phyloP scores from a whole-genome alignment of 2,113 vertebrate genomes.

The Sclerurus mexicanus region DNA sequence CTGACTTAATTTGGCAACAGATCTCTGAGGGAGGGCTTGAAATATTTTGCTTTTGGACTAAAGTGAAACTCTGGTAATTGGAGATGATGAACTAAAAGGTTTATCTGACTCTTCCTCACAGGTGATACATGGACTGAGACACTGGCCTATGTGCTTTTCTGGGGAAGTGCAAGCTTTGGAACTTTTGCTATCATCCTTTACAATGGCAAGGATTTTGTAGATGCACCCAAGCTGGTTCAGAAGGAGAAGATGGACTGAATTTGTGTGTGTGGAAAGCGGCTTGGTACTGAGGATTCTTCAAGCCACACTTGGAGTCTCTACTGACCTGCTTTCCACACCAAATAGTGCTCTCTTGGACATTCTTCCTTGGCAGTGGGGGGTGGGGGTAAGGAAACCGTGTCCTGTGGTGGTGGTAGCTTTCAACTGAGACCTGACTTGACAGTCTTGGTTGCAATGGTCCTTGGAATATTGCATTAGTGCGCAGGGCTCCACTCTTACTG shows the following conservation, averaged over 20 bases:
- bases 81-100: neutral
- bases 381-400: neutral
- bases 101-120: conserved; percentile 56
- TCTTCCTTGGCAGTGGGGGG: neutral
- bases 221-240: conserved; percentile 90
- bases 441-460: conserved; percentile 45
- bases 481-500: neutral
- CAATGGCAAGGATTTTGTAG: conserved; percentile 94
- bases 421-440: neutral
- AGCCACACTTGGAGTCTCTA: conserved; percentile 89
- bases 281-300: conserved; percentile 80
- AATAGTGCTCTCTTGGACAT: neutral
- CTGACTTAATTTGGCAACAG: neutral
- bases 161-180: conserved; percentile 88
- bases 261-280: conserved; percentile 97
- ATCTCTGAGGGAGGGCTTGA: neutral
- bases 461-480: conserved; percentile 55
- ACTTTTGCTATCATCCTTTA: conserved; percentile 92
- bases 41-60: neutral
- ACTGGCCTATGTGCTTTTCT: conserved; percentile 93
- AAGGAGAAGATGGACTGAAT: conserved; percentile 99
- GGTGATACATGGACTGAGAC: conserved; percentile 97
- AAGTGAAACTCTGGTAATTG: neutral
- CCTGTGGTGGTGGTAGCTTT: neutral
- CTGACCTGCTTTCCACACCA: conserved; percentile 84